A percentile compares a stretch with the other conserved stretches of the same genome.
Conservation (phyloP, 1,140 invertebrate species). For the Acyrthosiphon pisum region DNA sequence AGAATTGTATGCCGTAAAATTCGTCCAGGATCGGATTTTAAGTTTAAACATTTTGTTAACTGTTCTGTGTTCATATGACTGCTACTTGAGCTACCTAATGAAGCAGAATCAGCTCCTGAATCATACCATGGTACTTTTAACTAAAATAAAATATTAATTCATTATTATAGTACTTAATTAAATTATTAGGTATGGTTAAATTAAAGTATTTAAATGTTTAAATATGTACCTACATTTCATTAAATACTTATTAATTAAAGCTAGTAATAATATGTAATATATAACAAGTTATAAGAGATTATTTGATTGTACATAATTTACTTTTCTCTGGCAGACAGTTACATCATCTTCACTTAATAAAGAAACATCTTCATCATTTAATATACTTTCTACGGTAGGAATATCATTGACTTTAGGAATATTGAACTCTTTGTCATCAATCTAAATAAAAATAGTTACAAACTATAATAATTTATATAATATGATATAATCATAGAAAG, state of each 20-base stretch:
- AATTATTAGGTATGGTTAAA: neutral
- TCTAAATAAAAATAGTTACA: conserved; percentile 63
- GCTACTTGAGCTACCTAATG: conserved; percentile 62
- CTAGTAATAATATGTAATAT: neutral
- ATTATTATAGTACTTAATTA: neutral
- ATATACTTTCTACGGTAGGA: conserved; percentile 84
- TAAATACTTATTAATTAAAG: neutral
- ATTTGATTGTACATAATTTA: conserved; percentile 61
- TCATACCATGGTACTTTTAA: conserved; percentile 50
- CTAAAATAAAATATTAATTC: neutral
- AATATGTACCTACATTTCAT: neutral
- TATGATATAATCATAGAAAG: neutral
- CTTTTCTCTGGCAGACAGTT: conserved; percentile 61
- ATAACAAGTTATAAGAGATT: neutral
- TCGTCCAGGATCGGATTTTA: conserved; percentile 66
- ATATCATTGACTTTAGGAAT: conserved; percentile 78
- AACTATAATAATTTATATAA: neutral
- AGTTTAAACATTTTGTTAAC: neutral
- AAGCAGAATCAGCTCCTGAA: conserved; percentile 61
- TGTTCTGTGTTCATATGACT: conserved; percentile 26
- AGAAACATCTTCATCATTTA: conserved; percentile 76
- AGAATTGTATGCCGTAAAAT: conserved; percentile 82
- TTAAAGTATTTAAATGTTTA: neutral
- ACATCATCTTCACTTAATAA: conserved; percentile 69
- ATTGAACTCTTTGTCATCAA: conserved; percentile 85